phyloP scores from a whole-genome alignment of 2,113 vertebrate genomes.

The Cinclus mexicanus region DNA sequence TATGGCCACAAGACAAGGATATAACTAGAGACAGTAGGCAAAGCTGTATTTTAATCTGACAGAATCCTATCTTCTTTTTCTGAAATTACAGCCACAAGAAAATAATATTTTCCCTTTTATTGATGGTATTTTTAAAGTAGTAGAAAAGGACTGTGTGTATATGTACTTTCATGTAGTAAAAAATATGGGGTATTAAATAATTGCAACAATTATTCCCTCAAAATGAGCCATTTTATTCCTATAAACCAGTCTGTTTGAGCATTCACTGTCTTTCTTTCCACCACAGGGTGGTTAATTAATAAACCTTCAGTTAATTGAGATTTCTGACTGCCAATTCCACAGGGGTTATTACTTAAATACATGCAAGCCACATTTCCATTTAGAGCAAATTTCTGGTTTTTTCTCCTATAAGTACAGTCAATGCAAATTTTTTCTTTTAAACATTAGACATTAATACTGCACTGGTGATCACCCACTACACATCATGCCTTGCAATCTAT shows the following conservation, averaged over 20 bases:
- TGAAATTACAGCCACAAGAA: neutral
- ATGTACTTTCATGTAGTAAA: neutral
- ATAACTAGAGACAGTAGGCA: neutral
- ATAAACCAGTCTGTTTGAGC: neutral
- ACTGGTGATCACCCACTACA: neutral
- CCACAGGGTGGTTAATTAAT: slow-evolving; percentile 66
- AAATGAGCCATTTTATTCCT: neutral
- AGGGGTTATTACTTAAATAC: slow-evolving; percentile 63
- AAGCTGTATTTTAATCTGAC: neutral
- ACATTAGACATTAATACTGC: neutral
- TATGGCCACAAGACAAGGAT: neutral
- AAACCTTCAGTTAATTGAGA: slow-evolving; percentile 69
- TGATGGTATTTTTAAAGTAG: neutral
- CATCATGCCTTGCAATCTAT: neutral
- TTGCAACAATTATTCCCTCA: neutral
- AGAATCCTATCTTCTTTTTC: neutral
- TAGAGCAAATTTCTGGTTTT: slow-evolving; percentile 32
- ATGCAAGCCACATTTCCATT: slow-evolving; percentile 62
- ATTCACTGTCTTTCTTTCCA: slow-evolving; percentile 11
- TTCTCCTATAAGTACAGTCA: slow-evolving; percentile 6
- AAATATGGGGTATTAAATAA: neutral
- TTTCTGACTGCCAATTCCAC: slow-evolving; percentile 58
- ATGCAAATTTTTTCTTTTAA: slow-evolving; percentile 21
- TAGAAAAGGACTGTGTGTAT: neutral
- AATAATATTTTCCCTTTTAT: neutral